Base-by-base conservation (phyloP, 2,797 vertebrate genomes). In the Malurus leucopterus region DNA sequence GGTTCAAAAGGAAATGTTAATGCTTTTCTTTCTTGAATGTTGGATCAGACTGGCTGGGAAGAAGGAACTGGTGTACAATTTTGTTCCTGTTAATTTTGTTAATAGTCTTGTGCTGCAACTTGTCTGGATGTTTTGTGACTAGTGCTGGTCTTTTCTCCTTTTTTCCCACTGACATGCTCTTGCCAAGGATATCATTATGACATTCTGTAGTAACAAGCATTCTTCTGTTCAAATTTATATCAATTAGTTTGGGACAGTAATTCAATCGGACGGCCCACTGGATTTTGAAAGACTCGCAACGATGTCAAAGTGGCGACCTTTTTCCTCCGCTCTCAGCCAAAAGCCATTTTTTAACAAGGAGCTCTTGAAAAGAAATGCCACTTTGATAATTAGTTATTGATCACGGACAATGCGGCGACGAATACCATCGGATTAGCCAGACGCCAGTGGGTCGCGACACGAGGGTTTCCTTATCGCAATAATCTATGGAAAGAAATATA, bases 311-410 rank as follows among this genome's bases (percentile, higher is more conserved):
- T 97, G 98, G 97, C 94, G 97, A 98, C 97, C 96, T 96, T 96
- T 96, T 96, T 93, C 94, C 96, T 97, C 97, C 95, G 96, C 95
- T 98, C 96, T 97, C 97, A 97, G 98, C 98, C 98, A 98, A 98
- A 98, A 99, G 98, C 98, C 98, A 98, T 97, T 98, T 97, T 98
- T 97, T 98, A 98, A 98, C 97, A 97, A 98, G 98, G 97, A 98
- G 96, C 97, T 97, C 97, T 97, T 95, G 96, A 93, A 98, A 98
- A 98, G 97, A 97, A 98, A 98, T 96, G 98, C 98, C 98, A 98
- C 98, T 98, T 98, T 98, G 98, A 99, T 99, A 99, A 99, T 99
- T 99, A 99, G 98, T 99, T 99, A 99, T 99, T 99, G 99, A 99
- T 99, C 98, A 98, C 97, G 97, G 98, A 98, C 98, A 98, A 98